These are phyloP conservation scores for Coregonus ussuriensis DNA, from an alignment of 2,797 vertebrate species.

Conservation along the genomic window DNA sequence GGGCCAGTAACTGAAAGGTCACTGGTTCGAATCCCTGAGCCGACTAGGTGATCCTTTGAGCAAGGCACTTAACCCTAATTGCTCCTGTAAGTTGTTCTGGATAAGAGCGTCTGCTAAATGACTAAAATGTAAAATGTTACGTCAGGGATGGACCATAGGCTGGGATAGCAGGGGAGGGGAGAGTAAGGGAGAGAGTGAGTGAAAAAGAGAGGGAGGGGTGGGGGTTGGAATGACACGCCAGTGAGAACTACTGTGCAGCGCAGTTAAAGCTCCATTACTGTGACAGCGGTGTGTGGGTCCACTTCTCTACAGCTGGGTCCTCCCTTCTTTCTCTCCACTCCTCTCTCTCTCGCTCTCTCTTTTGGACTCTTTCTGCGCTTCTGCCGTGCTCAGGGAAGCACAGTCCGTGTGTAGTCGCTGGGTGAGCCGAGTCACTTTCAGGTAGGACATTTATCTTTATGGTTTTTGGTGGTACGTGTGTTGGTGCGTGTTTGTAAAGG, in stretches of 20 bases:
- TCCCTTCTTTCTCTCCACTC: conserved; percentile 16
- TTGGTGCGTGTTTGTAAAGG: background rate
- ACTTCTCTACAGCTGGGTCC: conserved; percentile 24
- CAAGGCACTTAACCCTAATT: too few relatives aligned
- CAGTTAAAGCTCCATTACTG: conserved; percentile 61
- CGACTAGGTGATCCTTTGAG: too few relatives aligned
- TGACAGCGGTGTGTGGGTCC: conserved; percentile 58
- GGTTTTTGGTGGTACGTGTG: background rate
- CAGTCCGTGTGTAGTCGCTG: background rate
- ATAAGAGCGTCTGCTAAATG: too few relatives aligned
- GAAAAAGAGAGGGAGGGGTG: conserved; percentile 8
- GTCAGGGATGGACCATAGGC: background rate
- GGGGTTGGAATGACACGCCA: conserved; percentile 37
- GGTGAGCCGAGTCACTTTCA: conserved; percentile 21
- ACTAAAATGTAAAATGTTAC: too few relatives aligned
- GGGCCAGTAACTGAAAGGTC: too few relatives aligned
- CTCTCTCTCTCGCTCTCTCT: conserved; percentile 13
- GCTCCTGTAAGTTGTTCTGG: too few relatives aligned
- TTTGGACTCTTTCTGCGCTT: background rate
- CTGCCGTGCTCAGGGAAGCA: conserved; percentile 13
- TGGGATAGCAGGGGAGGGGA: conserved; percentile 23
- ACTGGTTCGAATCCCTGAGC: too few relatives aligned
- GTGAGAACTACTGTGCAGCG: conserved; percentile 37
- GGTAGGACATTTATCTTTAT: conserved; percentile 55
- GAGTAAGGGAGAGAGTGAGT: too few relatives aligned